Evolutionary conservation across 2,113 vertebrate species (phyloP).

Genomic region (Terrapene triunguis): DNA sequence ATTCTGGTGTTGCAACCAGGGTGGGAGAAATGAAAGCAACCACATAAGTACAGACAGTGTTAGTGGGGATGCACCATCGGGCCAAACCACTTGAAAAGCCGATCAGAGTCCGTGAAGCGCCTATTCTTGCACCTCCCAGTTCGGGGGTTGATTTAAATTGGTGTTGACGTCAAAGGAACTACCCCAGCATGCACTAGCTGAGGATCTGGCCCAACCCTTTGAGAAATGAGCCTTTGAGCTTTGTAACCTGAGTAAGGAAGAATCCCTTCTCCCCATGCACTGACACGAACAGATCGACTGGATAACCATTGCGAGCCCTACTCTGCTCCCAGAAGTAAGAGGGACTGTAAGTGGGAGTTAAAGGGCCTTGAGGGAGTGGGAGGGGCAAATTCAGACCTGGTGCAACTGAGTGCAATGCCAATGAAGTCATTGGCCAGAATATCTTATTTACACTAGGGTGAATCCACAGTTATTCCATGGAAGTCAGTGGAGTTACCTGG

Average conservation of each 20-base stretch:
- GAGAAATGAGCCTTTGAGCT: neutral
- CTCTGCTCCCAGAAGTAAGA: neutral
- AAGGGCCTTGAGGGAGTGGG: neutral
- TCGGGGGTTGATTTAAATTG: neutral
- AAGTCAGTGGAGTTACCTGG: neutral
- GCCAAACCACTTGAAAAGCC: neutral
- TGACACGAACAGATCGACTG: neutral
- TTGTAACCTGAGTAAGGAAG: neutral
- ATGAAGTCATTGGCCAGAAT: neutral
- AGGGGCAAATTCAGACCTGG: neutral
- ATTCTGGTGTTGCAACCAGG: neutral
- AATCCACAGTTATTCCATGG: neutral
- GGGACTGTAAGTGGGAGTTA: neutral
- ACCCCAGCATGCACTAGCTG: neutral
- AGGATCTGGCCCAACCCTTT: neutral
- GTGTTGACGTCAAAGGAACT: neutral
- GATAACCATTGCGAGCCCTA: neutral
- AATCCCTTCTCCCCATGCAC: neutral
- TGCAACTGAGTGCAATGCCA: neutral
- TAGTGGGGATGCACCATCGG: neutral
- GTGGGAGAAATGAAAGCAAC: neutral
- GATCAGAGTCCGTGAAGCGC: neutral
- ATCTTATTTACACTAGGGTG: neutral
- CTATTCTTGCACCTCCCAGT: neutral
- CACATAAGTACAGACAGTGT: neutral